Conservation (phyloP, 1,140 invertebrate genomes). For the Tribolium madens region DNA sequence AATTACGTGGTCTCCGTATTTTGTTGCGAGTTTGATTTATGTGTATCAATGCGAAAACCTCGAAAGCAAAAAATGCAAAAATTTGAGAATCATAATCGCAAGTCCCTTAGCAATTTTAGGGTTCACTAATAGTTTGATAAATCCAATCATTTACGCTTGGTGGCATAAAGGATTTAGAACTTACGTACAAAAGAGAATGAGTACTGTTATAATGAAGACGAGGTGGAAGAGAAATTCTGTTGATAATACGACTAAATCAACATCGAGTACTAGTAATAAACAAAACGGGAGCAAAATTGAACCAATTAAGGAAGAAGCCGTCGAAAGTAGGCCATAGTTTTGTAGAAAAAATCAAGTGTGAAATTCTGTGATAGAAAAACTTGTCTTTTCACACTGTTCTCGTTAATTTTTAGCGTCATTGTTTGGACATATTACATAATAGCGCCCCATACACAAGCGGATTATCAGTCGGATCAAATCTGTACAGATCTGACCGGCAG, state of each 20-base stretch:
- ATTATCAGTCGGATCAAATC: too few relatives aligned
- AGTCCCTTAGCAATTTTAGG: slow-evolving; percentile 71
- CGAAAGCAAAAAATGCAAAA: slow-evolving; percentile 65
- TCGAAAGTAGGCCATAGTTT: neutral
- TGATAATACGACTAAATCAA: neutral
- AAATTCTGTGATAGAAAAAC: too few relatives aligned
- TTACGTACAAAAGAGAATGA: slow-evolving; percentile 59
- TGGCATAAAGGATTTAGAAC: slow-evolving; percentile 75
- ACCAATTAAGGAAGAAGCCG: neutral
- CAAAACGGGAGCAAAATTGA: neutral
- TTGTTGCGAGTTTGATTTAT: slow-evolving; percentile 68
- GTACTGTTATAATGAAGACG: slow-evolving; percentile 39
- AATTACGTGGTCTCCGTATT: slow-evolving; percentile 66
- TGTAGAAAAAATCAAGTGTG: too few relatives aligned
- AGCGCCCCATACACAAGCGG: too few relatives aligned
- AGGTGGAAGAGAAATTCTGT: neutral
- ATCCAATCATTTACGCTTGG: slow-evolving; percentile 80
- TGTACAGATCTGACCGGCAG: too few relatives aligned
- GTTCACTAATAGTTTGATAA: slow-evolving; percentile 76
- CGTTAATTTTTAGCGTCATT: too few relatives aligned
- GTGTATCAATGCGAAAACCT: slow-evolving; percentile 68
- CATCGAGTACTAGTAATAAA: neutral
- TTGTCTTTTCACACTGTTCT: too few relatives aligned
- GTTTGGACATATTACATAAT: too few relatives aligned
- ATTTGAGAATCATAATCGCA: slow-evolving; percentile 66